Evolutionary conservation across 2,797 vertebrate genomes (phyloP).

Genomic region (Crypturellus tataupa): DNA sequence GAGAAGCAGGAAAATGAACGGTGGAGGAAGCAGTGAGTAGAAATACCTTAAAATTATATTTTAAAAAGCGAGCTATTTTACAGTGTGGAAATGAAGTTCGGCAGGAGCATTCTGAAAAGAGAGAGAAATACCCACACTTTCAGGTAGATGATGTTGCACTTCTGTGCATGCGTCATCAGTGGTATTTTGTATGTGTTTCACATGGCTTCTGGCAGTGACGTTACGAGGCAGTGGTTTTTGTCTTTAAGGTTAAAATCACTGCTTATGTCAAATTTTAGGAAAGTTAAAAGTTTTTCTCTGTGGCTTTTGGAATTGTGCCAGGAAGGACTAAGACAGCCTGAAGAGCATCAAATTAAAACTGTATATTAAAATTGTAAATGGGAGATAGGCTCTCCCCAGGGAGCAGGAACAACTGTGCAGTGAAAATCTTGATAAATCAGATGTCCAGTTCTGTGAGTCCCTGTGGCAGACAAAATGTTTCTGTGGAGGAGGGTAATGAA

Average conservation of each 20-base stretch:
- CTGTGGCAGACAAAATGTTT: not conserved
- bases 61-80: accelerated
- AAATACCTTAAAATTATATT: not conserved
- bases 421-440: not conserved
- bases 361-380: not conserved
- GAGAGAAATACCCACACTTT: not conserved
- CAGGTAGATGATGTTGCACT: not conserved
- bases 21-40: not conserved
- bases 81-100: not conserved
- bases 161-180: not conserved
- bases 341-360: not conserved
- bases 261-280: not conserved
- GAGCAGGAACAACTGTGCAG: not conserved
- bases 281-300: not conserved
- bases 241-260: not conserved
- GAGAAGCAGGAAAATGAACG: not conserved
- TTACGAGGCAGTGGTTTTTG: not conserved
- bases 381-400: not conserved
- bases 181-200: not conserved
- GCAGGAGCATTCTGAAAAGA: not conserved
- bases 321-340: not conserved
- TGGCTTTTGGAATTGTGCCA: not conserved
- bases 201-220: not conserved
- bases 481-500: not conserved
- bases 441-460: not conserved